A percentile compares a stretch with the other conserved stretches of the same genome.
Evolutionary conservation across 2,888 invertebrate genomes (phyloP).

Genomic region (Apamea epomidion): DNA sequence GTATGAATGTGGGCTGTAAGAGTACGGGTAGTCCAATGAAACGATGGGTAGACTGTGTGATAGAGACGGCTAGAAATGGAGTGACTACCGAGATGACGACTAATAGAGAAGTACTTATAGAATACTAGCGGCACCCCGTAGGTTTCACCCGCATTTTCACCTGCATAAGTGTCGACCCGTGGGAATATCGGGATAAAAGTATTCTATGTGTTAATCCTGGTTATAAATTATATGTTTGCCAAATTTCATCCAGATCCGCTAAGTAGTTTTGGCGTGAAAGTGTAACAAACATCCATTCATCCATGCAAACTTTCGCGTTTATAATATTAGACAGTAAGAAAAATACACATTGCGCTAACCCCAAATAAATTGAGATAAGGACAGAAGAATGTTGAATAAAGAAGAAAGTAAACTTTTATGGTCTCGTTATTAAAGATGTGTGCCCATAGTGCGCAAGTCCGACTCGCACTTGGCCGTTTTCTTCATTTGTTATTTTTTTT

Average conservation of each 20-base stretch:
- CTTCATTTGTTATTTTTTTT: neutral
- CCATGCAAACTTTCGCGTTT: no score
- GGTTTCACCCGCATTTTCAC: no score
- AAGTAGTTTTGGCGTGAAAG: no score
- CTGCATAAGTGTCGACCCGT: no score
- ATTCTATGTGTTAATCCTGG: no score
- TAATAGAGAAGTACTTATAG: neutral
- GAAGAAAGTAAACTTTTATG: neutral
- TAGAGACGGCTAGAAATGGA: neutral
- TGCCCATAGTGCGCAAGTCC: neutral
- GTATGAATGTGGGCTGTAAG: neutral
- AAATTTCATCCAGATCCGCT: no score
- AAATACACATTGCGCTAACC: no score
- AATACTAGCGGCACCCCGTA: no score
- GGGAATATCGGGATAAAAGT: no score
- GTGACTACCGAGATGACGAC: neutral
- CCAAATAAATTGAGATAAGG: neutral
- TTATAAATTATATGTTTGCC: no score
- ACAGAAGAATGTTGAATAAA: neutral
- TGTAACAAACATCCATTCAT: no score
- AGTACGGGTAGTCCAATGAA: neutral
- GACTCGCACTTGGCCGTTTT: neutral
- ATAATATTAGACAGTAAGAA: no score
- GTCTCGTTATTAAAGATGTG: neutral
- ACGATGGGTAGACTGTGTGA: neutral